Base-by-base conservation (phyloP, 2,888 invertebrate genomes). In the Athalia cordata region DNA sequence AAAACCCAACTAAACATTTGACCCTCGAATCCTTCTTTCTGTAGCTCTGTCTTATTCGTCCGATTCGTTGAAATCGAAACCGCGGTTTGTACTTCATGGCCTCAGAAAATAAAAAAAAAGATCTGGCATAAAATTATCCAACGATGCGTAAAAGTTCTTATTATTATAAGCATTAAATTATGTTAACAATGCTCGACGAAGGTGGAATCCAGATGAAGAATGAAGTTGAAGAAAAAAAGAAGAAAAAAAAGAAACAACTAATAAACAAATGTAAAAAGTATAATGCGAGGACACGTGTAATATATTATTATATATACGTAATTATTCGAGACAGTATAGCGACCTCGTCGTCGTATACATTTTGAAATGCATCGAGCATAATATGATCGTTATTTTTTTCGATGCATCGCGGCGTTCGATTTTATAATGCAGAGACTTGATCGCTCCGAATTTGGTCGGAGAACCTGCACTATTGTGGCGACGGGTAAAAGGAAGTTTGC, bases 1-100 rank as follows among this genome's bases (percentile, higher is more conserved):
- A 82, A 79, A 84, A 82, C 81, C 82, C 81, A 82, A 84, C 82
- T 77, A 61, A 1, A 29, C 29, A 29, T 29, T 29, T 75, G 62
- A 75, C 75, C 75, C 64, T 75, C 62, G 62, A 75, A n/a, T 50
- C 13, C 49, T 64, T 29, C 77, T 70, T 55, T 50, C 65, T 65
- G 76, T 61, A 65, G 77, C 81, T 72, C 74, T 45, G 65, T 74
- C 59, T 64, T 50, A 55, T 52, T 78, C 49, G 57, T 29, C 59
- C 57, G n/a, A 6, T 9, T 15, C 64, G 68, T 43, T 65, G 11
- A 72, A 29, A 29, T 29, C 64, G 45, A 72, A 13, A 45, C 9
- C 13, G 59, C 15, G 52, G 61, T n/a, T 29, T 13, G 49, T 72
- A 29, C 29, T 50, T 64, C 29, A 61, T 45, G 78, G 76, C 76